These are phyloP conservation scores for Argopecten irradians DNA, from an alignment of 1,140 invertebrate species.

Conservation along the genomic window DNA sequence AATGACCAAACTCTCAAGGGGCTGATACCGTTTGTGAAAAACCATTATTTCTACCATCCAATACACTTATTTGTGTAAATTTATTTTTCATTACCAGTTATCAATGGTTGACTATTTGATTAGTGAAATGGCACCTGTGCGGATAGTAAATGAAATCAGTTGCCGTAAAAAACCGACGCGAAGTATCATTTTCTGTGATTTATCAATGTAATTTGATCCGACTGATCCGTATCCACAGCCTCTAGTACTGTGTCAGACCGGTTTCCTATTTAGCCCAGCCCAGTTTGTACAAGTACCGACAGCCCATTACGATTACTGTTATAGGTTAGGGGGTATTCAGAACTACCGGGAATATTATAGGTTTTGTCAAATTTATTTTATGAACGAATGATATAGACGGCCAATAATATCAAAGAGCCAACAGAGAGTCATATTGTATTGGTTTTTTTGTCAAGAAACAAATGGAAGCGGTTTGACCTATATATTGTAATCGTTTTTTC, in stretches of 20 bases:
- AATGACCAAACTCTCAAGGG: background rate
- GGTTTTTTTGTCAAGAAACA: no score
- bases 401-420: no score
- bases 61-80: constrained; percentile 4
- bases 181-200: background rate
- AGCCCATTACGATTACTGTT: background rate
- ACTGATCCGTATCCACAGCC: background rate
- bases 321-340: background rate
- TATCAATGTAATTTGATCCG: background rate
- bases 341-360: no score
- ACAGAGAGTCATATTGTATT: no score
- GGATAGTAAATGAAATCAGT: background rate
- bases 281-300: background rate
- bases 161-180: background rate
- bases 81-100: background rate
- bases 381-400: no score
- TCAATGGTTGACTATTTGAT: background rate
- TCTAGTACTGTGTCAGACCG: background rate
- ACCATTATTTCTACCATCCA: background rate
- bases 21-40: background rate
- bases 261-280: background rate
- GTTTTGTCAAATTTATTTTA: no score
- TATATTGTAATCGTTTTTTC: no score
- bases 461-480: no score
- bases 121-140: constrained; percentile 12